Conservation (phyloP, 2,113 vertebrate species). For the Psilopogon haemacephalus region DNA sequence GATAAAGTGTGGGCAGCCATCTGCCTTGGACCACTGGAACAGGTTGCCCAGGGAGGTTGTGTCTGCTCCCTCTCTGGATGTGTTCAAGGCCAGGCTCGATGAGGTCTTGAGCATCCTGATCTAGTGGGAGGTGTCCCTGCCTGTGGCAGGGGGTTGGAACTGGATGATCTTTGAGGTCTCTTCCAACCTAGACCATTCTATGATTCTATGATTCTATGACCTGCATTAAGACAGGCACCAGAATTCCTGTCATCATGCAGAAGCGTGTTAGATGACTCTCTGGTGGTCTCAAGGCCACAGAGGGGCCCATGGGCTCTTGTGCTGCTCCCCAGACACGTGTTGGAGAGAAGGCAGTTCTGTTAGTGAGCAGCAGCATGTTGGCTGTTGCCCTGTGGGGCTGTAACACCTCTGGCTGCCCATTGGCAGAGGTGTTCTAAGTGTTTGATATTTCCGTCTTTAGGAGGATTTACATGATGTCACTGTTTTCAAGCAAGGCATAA, state of each 20-base stretch:
- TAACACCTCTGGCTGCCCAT: background rate
- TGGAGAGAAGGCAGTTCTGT: background rate
- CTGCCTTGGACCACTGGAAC: no score
- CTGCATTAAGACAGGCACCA: background rate
- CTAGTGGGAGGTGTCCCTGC: no score
- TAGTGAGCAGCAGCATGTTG: background rate
- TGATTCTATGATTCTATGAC: no score
- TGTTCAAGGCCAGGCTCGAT: no score
- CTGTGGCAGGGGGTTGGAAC: no score
- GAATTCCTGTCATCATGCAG: background rate
- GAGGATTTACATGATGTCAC: background rate
- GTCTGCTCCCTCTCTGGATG: no score
- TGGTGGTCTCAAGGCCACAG: background rate
- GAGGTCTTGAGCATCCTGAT: no score
- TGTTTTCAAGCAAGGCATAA: background rate
- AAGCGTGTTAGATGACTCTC: background rate
- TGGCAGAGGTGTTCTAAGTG: background rate
- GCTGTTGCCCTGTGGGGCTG: background rate
- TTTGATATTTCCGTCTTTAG: background rate
- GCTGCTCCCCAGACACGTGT: fast-evolving
- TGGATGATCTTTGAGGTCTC: no score
- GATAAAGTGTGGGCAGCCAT: background rate
- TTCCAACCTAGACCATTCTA: no score
- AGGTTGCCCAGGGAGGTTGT: no score
- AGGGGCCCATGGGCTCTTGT: background rate